These are phyloP conservation scores for Drosophila formosana DNA, from an alignment of 2,888 invertebrate genomes.

Conservation along the genomic window DNA sequence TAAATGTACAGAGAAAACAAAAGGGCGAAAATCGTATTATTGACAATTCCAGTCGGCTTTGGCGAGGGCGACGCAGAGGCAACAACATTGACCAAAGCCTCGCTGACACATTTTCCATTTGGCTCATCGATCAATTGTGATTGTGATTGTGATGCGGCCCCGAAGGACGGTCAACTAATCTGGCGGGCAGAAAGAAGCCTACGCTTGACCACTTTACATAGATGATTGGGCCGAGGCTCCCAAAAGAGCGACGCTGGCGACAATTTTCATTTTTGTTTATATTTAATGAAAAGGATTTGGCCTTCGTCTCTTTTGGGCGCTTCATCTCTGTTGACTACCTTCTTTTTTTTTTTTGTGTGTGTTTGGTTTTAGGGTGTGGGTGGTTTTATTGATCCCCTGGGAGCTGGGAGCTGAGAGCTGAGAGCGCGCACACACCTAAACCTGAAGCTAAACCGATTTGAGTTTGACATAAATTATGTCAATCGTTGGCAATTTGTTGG, in stretches of 20 bases:
- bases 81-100: slow-evolving; percentile 9
- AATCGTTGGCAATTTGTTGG: slow-evolving; percentile 69
- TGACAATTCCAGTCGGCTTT: slow-evolving; percentile 11
- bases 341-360: slow-evolving; percentile 6
- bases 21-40: slow-evolving; percentile 12
- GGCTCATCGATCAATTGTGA: slow-evolving; percentile 66
- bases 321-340: slow-evolving; percentile 30
- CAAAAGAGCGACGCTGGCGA: slow-evolving; percentile 8
- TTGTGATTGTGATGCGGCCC: slow-evolving; percentile 34
- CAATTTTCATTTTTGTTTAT: slow-evolving; percentile 48
- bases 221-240: slow-evolving; percentile 53
- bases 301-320: slow-evolving; percentile 47
- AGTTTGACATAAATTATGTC: slow-evolving; percentile 72
- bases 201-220: slow-evolving; percentile 51
- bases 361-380: slow-evolving; percentile 13
- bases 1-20: slow-evolving; percentile 9
- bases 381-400: slow-evolving; percentile 67
- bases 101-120: slow-evolving; percentile 21
- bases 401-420: slow-evolving; percentile 42
- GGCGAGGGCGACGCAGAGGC: neutral
- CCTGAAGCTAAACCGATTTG: slow-evolving; percentile 47
- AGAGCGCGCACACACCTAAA: slow-evolving; percentile 34
- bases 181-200: slow-evolving; percentile 29
- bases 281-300: slow-evolving; percentile 57
- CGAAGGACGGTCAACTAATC: slow-evolving; percentile 48